Base-by-base conservation (phyloP, 2,888 invertebrate genomes). In the Chironomus riparius region DNA sequence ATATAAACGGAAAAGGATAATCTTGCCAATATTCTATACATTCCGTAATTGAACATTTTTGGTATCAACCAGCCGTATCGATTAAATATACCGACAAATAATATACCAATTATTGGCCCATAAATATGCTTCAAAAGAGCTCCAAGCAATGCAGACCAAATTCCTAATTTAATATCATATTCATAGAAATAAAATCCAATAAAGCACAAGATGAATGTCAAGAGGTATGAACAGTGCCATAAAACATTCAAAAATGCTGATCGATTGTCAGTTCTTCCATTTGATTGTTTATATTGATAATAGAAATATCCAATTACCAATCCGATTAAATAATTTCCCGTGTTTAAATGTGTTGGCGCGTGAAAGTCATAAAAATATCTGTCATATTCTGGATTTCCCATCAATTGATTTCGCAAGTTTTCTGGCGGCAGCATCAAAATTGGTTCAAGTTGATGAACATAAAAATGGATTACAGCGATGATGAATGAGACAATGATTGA, bases 161-260 rank as follows among this genome's bases (percentile, higher is more conserved):
- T 10, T 7, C 72, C 72, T 38, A 50, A n/a, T 24, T 72, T 62
- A 3, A 72, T 72, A 7, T 72, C 62, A 38, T 72, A 62, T 18
- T 72, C 72, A 28, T 72, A 72, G 61, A 72, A 72, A 38, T 72
- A 72, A 18, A 72, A 38, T 28, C 72, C 72, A 61, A 72, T 28
- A 28, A 72, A 47, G 38, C 72, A 62, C 4, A 72, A 22, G 2
- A 62, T 10, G 38, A 72, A 72, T n/a, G 61, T 72, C n/a, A 38
- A 10, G 6, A 24, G 6, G 15, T 62, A 72, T 38, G 72, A 72
- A 0, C 28, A 6, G 15, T 72, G 61, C 38, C 56, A 72, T 1
- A 72, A 62, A 15, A 72, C 5, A 3, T 61, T 15, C 0, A 56
- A 56, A 2, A 56, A 2, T 7, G 56, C 7, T 56, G 15, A 18